Conservation (phyloP, 2,888 invertebrate genomes). For the Nymphalis c-album region DNA sequence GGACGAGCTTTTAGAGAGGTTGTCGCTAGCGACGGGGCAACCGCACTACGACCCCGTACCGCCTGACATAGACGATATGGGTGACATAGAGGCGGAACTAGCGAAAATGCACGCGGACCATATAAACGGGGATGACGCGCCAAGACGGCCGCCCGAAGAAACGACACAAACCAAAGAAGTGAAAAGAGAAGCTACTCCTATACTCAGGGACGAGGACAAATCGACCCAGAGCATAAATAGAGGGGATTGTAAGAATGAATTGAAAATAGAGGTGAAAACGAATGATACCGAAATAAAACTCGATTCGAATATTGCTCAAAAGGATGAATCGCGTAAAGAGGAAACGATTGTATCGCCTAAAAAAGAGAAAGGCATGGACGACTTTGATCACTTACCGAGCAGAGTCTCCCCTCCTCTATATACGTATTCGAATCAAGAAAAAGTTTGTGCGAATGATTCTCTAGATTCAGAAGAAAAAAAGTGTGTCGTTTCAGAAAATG, state of each 20-base stretch:
- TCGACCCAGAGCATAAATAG: conserved; percentile 39
- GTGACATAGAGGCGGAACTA: conserved; percentile 86
- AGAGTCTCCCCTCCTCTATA: conserved; percentile 88
- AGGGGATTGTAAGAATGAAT: conserved; percentile 37
- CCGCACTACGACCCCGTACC: conserved; percentile 64
- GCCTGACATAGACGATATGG: conserved; percentile 78
- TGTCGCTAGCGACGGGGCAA: conserved; percentile 55
- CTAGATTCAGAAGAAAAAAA: conserved; percentile 46
- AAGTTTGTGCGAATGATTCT: conserved; percentile 76
- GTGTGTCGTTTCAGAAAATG: conserved; percentile 53
- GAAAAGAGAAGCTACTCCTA: conserved; percentile 62
- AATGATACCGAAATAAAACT: conserved; percentile 37
- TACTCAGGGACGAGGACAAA: conserved; percentile 50
- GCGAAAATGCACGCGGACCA: conserved; percentile 84
- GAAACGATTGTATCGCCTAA: conserved; percentile 43
- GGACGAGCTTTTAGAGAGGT: conserved; percentile 59
- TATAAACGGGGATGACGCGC: conserved; percentile 65
- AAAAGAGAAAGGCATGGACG: conserved; percentile 57
- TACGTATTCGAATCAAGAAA: conserved; percentile 89
- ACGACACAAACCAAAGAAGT: conserved; percentile 47
- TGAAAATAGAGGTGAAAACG: conserved; percentile 35
- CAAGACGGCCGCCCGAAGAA: conserved; percentile 47
- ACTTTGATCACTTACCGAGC: conserved; percentile 85
- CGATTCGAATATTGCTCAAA: conserved; percentile 44
- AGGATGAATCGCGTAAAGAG: conserved; percentile 36